These are phyloP conservation scores for Phalacrocorax carbo DNA, from an alignment of 2,113 vertebrate genomes.

Conservation along the genomic window DNA sequence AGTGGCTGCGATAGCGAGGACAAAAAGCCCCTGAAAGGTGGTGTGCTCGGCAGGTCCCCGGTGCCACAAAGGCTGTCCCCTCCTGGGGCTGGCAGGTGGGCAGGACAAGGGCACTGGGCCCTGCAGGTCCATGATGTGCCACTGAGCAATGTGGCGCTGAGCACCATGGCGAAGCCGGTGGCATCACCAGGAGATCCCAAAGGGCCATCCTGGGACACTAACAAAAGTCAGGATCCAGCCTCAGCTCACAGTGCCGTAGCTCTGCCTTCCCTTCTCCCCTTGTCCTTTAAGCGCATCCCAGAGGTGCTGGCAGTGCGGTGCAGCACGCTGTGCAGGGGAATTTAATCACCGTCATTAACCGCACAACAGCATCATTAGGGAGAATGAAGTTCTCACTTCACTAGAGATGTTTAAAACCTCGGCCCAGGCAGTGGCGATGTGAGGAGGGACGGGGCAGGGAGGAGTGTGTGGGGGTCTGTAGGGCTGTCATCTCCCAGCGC, in stretches of 20 bases:
- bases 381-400: slow-evolving; percentile 60
- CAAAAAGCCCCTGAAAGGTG: background rate
- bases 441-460: background rate
- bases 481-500: background rate
- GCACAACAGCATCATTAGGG: slow-evolving; percentile 49
- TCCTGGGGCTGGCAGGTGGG: background rate
- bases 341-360: slow-evolving; percentile 67
- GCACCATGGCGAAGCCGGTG: background rate
- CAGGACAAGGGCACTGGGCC: background rate
- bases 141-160: background rate
- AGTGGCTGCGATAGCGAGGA: background rate
- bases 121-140: background rate
- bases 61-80: background rate
- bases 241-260: accelerated
- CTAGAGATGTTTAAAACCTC: slow-evolving; percentile 35
- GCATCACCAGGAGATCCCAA: background rate
- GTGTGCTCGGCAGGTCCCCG: background rate
- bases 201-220: background rate
- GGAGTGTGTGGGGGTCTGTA: background rate
- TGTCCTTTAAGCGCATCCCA: background rate
- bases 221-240: background rate
- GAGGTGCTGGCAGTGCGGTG: background rate
- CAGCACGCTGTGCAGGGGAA: slow-evolving; percentile 22
- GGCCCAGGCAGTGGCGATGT: accelerated
- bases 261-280: background rate